A percentile compares a stretch with the other conserved stretches of the same genome.
Conservation (phyloP, 2,888 invertebrate species). For the Coelinius sp. region DNA sequence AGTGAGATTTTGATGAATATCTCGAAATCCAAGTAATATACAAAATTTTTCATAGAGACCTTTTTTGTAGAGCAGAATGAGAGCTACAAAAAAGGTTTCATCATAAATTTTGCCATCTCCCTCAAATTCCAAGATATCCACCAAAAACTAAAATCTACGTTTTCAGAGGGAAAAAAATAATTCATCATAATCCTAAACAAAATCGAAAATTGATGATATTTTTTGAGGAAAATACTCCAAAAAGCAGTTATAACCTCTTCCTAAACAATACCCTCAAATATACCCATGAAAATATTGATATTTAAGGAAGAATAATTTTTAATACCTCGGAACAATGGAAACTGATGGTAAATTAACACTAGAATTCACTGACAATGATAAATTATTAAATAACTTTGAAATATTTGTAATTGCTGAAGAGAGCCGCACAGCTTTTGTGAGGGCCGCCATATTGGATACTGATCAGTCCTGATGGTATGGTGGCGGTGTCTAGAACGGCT, state of each 20-base stretch:
- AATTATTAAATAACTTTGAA: slow-evolving; percentile 56
- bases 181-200: background rate
- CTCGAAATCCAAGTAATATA: too few species aligned
- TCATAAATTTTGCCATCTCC: too few species aligned
- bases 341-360: slow-evolving; percentile 23
- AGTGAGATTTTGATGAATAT: too few species aligned
- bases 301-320: background rate
- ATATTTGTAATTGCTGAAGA: slow-evolving; percentile 55
- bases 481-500: too few species aligned
- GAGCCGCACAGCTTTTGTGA: slow-evolving; percentile 52
- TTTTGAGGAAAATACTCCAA: background rate
- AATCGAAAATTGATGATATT: background rate
- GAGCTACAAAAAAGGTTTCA: too few species aligned
- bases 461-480: too few species aligned
- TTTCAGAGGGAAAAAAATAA: background rate
- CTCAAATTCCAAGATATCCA: too few species aligned
- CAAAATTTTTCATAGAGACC: too few species aligned
- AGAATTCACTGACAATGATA: slow-evolving; percentile 50
- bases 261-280: background rate
- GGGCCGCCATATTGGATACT: slow-evolving; percentile 57
- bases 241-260: background rate
- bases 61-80: too few species aligned
- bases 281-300: background rate
- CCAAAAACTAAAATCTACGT: too few species aligned
- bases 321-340: slow-evolving; percentile 38